phyloP scores from a whole-genome alignment of 2,888 invertebrate species.

The Noctua comes region DNA sequence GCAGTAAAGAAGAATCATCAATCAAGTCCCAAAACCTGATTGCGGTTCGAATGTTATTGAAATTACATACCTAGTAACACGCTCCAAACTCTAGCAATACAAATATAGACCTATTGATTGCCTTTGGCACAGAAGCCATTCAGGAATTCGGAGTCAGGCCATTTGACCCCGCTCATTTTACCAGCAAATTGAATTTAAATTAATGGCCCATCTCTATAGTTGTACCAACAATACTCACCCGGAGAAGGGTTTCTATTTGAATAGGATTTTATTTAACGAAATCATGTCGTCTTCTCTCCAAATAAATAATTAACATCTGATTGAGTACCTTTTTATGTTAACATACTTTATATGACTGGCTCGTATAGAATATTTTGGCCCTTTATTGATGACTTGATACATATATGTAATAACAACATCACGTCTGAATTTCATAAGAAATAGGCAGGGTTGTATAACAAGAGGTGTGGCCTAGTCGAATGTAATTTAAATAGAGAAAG shows the following conservation, averaged over 20 bases:
- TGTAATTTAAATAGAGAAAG: background rate
- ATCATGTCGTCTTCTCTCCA: slow-evolving; percentile 4
- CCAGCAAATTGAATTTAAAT: slow-evolving; percentile 62
- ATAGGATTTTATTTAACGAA: slow-evolving; percentile 35
- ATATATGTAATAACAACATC: background rate
- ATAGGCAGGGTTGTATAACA: background rate
- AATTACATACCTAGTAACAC: slow-evolving; percentile 12
- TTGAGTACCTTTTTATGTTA: background rate
- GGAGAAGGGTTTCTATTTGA: slow-evolving; percentile 11
- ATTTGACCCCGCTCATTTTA: slow-evolving; percentile 62
- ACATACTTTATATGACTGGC: no score
- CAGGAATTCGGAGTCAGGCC: slow-evolving; percentile 50
- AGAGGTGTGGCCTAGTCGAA: background rate
- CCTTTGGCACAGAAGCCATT: slow-evolving; percentile 40
- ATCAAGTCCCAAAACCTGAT: slow-evolving; percentile 16
- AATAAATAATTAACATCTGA: slow-evolving; percentile 29
- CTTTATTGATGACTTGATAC: no score
- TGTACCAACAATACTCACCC: slow-evolving; percentile 26
- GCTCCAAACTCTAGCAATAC: slow-evolving; percentile 31
- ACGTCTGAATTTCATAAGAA: background rate
- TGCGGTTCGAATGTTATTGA: slow-evolving; percentile 13
- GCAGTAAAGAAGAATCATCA: slow-evolving; percentile 20
- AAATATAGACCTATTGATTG: slow-evolving; percentile 45
- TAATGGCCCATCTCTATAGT: slow-evolving; percentile 41
- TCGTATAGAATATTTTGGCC: no score